These are phyloP conservation scores for Abrostola triplasia DNA, from an alignment of 2,888 invertebrate species.

Conservation along the genomic window DNA sequence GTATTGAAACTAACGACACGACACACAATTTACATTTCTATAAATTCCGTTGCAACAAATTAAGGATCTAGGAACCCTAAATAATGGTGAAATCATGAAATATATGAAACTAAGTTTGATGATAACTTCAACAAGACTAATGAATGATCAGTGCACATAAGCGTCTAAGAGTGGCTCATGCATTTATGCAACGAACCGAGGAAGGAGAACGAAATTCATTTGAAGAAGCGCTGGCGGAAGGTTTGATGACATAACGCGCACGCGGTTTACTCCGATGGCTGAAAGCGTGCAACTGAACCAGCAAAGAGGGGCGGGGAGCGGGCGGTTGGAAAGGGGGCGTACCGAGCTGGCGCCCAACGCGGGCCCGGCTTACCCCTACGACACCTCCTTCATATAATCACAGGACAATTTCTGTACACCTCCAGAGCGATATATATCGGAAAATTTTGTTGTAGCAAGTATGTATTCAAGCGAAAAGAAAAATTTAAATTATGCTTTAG, in stretches of 20 bases:
- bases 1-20: slow-evolving; percentile 33
- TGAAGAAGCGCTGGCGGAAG: slow-evolving; percentile 80
- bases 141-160: slow-evolving; percentile 81
- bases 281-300: slow-evolving; percentile 80
- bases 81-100: slow-evolving; percentile 53
- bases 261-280: slow-evolving; percentile 76
- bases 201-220: slow-evolving; percentile 80
- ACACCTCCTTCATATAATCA: slow-evolving; percentile 80
- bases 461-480: slow-evolving; percentile 19
- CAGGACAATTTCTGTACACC: slow-evolving; percentile 80
- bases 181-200: slow-evolving; percentile 87
- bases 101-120: slow-evolving; percentile 36
- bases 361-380: slow-evolving; percentile 68
- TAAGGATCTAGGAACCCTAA: slow-evolving; percentile 44
- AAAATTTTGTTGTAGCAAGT: slow-evolving; percentile 45
- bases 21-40: slow-evolving; percentile 53
- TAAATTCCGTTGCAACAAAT: slow-evolving; percentile 40
- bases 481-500: slow-evolving; percentile 16
- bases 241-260: slow-evolving; percentile 82
- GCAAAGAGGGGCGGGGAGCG: slow-evolving; percentile 51
- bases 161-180: slow-evolving; percentile 87
- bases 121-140: slow-evolving; percentile 60
- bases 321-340: slow-evolving; percentile 68
- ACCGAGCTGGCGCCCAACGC: slow-evolving; percentile 73
- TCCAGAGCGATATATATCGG: slow-evolving; percentile 66